Evolutionary conservation across 2,888 invertebrate genomes (phyloP).

Genomic region (Cryptocephalus primarius): DNA sequence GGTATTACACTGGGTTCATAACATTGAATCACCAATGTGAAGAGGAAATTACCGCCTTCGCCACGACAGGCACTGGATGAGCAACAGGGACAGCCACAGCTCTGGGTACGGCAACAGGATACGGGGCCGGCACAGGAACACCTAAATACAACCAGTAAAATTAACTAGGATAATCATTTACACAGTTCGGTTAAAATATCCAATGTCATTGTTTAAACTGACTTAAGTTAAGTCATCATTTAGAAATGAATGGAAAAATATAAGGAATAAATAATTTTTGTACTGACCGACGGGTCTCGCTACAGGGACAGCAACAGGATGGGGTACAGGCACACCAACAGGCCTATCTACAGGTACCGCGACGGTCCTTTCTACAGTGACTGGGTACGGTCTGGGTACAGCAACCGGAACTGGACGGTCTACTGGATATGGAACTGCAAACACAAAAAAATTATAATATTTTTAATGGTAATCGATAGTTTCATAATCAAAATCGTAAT

Average conservation of each 20-base stretch:
- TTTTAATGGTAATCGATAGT: too few relatives aligned
- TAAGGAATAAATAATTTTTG: not conserved
- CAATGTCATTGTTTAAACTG: too few relatives aligned
- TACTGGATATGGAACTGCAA: conserved; percentile 27
- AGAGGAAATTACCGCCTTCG: not conserved
- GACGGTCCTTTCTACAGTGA: conserved; percentile 42
- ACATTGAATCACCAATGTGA: too few relatives aligned
- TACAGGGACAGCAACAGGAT: conserved; percentile 21
- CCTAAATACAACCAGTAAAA: conserved; percentile 7
- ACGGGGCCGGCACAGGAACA: conserved; percentile 30
- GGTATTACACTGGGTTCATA: too few relatives aligned
- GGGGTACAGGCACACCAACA: conserved; percentile 33
- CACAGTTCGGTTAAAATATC: not conserved
- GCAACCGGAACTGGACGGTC: conserved; percentile 37
- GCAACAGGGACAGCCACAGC: conserved; percentile 28
- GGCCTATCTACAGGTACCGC: conserved; percentile 46
- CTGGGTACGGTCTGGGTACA: conserved; percentile 39
- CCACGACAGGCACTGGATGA: conserved; percentile 29
- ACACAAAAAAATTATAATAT: not conserved
- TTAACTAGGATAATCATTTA: too few relatives aligned
- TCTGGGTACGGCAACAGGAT: conserved; percentile 25
- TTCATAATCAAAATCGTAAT: too few relatives aligned
- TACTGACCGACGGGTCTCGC: conserved; percentile 26
- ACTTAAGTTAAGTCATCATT: too few relatives aligned
- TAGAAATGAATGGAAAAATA: too few relatives aligned